Base-by-base conservation (phyloP, 2,888 invertebrate genomes). In the Temnothorax ravouxi region DNA sequence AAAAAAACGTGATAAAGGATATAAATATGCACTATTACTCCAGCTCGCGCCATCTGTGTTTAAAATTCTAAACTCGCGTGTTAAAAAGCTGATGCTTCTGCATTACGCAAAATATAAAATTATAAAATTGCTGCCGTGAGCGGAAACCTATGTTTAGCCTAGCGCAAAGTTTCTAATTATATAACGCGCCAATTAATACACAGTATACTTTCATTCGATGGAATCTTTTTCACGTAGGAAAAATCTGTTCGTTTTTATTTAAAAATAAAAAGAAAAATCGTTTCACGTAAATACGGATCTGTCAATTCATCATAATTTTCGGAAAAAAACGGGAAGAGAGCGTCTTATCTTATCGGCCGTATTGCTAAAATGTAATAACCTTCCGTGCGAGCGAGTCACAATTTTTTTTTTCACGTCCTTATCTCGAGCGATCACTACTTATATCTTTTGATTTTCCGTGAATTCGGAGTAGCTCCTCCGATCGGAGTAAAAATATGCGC, bases 51-150 rank as follows among this genome's bases (percentile, higher is more conserved):
- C 77, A 77, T 77, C 77, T 77, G 54, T 44, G 15, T 56, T 29
- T 34, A 77, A 77, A 67, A 77, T 29, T 69, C n/a, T 44, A 50
- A 69, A 77, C 69, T n/a, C 8, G 9, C 1, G 41, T n/a, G 41
- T 77, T 67, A 54, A 67, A 69, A 69, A 54, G 4, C 44, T n/a
- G 11, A 54, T 44, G 38, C n/a, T 13, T 29, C n/a, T 15, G 41
- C 29, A 69, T 69, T 77, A 15, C 64, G n/a, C 41, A 50, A 47
- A 75, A 76, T 76, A 64, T 13, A 50, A 76, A 64, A 64, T 76
- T 76, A 64, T 13, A 50, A 76, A 64, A 64, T 76, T 54, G 64
- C 34, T 11, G 38, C 47, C 29, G 29, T 9, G 29, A 21, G 66
- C 66, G 47, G n/a, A 64, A 50, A 50, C 61, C 59, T 76, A 76